These are phyloP conservation scores for Aurelia aurita complex sp. Pacific DNA, from an alignment of 30 jellyfish, hydroid and myxozoan species.

Conservation along the genomic window DNA sequence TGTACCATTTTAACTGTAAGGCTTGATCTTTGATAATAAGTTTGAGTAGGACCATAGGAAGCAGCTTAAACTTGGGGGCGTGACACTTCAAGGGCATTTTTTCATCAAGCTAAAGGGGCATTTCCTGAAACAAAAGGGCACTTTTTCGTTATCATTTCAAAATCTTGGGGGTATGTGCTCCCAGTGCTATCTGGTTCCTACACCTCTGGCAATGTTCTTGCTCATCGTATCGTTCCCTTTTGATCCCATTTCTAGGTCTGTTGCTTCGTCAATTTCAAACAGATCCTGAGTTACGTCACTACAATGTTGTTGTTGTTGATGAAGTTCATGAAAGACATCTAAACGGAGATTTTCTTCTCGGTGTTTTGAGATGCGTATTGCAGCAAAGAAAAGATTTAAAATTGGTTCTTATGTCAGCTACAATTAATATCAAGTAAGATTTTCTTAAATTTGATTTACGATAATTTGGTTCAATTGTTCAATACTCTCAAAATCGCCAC, in stretches of 20 bases:
- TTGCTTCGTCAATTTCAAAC: conserved; percentile 96
- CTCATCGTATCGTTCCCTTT: too few species aligned
- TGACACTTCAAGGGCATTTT: too few species aligned
- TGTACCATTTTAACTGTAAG: too few species aligned
- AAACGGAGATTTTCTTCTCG: conserved; percentile 96
- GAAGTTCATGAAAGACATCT: conserved; percentile 99
- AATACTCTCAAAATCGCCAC: too few species aligned
- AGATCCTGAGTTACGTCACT: conserved; percentile 85
- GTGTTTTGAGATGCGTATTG: conserved; percentile 85
- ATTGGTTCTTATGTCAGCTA: conserved; percentile 98
- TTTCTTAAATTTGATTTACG: background rate
- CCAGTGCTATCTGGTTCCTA: background rate
- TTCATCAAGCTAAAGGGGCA: too few species aligned
- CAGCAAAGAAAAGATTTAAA: conserved; percentile 90
- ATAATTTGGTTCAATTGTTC: background rate
- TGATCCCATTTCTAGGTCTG: conserved; percentile 61
- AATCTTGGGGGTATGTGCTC: too few species aligned
- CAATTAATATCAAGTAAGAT: conserved; percentile 90
- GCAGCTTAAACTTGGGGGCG: too few species aligned
- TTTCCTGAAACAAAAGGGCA: too few species aligned
- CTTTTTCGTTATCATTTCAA: background rate
- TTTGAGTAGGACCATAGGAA: background rate
- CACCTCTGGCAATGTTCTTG: background rate
- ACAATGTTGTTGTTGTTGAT: conserved; percentile 93
- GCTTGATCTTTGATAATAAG: background rate